Conservation (phyloP, 2,888 invertebrate species). For the Copidosoma aretas region DNA sequence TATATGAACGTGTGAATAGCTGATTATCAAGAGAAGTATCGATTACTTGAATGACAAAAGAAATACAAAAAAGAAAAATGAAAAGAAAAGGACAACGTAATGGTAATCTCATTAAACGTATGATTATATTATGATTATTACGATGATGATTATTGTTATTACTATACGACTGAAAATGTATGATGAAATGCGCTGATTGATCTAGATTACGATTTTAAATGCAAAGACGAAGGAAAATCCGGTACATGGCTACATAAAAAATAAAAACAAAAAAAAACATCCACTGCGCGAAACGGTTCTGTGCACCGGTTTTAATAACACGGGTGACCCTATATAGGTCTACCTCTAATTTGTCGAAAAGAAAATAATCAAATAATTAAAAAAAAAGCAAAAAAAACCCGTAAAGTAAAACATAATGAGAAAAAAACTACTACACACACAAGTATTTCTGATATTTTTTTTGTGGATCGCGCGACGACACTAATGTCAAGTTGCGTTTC, state of each 20-base stretch:
- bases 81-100: slow-evolving; percentile 14
- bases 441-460: slow-evolving; percentile 27
- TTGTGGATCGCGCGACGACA: slow-evolving; percentile 43
- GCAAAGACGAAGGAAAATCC: slow-evolving; percentile 53
- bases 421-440: too few relatives aligned
- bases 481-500: slow-evolving; percentile 41
- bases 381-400: not conserved
- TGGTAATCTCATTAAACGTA: slow-evolving; percentile 32
- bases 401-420: not conserved
- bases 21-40: slow-evolving; percentile 42
- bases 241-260: slow-evolving; percentile 53
- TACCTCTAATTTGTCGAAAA: slow-evolving; percentile 41
- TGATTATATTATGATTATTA: slow-evolving; percentile 44
- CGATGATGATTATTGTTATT: slow-evolving; percentile 42
- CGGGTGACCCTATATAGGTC: slow-evolving; percentile 48
- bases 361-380: not conserved
- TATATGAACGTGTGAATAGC: slow-evolving; percentile 51
- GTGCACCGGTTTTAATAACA: slow-evolving; percentile 51
- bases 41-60: slow-evolving; percentile 53
- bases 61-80: slow-evolving; percentile 6
- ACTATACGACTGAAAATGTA: slow-evolving; percentile 43
- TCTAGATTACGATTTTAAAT: slow-evolving; percentile 51
- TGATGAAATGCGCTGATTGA: slow-evolving; percentile 54
- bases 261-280: slow-evolving; percentile 52
- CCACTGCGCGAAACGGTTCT: slow-evolving; percentile 57